phyloP scores from a whole-genome alignment of 2,113 vertebrate species.

The Apaloderma vittatum region DNA sequence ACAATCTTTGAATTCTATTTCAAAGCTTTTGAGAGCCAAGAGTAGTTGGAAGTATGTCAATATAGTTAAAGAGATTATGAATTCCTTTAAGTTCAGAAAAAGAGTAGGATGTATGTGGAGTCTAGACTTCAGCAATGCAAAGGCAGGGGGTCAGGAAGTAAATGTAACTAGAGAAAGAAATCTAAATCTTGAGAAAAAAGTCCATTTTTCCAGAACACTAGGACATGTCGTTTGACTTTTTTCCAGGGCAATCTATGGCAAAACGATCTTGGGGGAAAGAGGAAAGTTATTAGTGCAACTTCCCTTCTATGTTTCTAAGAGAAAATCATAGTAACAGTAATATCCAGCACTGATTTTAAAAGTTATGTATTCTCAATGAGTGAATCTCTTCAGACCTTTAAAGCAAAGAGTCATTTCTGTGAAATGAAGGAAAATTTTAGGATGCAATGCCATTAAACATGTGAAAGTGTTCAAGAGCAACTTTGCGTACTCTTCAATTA shows the following conservation, averaged over 20 bases:
- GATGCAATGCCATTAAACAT: not conserved
- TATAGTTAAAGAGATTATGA: not conserved
- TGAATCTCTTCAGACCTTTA: not conserved
- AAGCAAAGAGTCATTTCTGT: not conserved
- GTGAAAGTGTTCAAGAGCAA: not conserved
- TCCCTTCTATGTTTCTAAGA: not conserved
- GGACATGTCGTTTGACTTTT: not conserved
- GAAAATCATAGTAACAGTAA: not conserved
- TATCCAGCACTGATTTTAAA: not conserved
- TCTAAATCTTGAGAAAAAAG: not conserved
- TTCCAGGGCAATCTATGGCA: not conserved
- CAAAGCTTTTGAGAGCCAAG: not conserved
- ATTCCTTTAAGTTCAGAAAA: not conserved
- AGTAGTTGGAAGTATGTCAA: not conserved
- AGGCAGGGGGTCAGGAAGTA: not conserved
- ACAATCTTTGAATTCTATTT: not conserved
- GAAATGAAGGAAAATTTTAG: not conserved
- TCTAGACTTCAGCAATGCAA: not conserved
- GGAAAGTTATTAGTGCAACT: not conserved
- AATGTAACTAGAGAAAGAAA: not conserved
- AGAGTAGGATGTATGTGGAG: not conserved
- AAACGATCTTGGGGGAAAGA: not conserved
- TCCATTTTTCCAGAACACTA: not conserved
- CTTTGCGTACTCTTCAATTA: not conserved
- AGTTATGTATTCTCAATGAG: not conserved